Conservation (phyloP, 30 jellyfish, hydroid and myxozoan species). For the Cassiopea xamachana region DNA sequence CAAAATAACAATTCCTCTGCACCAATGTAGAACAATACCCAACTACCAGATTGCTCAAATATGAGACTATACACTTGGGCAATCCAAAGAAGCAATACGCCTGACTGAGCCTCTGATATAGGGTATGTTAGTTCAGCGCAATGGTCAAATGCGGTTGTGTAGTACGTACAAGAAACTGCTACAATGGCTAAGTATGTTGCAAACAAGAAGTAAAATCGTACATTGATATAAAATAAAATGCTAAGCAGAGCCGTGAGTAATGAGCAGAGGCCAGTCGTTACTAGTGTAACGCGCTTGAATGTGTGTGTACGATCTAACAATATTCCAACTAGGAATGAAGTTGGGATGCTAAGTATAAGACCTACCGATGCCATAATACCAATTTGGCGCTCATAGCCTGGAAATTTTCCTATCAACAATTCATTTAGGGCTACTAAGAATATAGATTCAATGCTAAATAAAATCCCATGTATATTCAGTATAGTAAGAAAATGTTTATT, state of each 20-base stretch:
- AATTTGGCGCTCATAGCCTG: conserved; percentile 80
- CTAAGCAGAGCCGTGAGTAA: conserved; percentile 41
- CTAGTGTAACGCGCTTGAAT: conserved; percentile 61
- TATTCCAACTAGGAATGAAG: conserved; percentile 73
- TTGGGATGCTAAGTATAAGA: conserved; percentile 58
- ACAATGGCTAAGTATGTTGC: conserved; percentile 11
- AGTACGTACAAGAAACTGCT: conserved; percentile 64
- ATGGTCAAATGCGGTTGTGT: conserved; percentile 89
- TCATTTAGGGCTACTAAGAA: conserved; percentile 76
- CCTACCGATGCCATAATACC: conserved; percentile 81
- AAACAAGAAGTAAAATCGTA: conserved; percentile 19
- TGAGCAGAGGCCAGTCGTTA: conserved; percentile 44
- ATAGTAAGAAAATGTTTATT: conserved; percentile 32
- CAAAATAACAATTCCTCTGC: neutral
- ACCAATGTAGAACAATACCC: conserved; percentile 4
- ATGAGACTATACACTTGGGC: conserved; percentile 59
- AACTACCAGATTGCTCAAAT: conserved; percentile 30
- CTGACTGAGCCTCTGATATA: conserved; percentile 62
- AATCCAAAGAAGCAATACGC: conserved; percentile 53
- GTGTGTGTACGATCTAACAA: conserved; percentile 75
- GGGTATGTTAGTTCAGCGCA: conserved; percentile 82
- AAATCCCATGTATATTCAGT: conserved; percentile 56
- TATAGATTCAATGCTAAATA: conserved; percentile 69
- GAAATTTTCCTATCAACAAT: conserved; percentile 70
- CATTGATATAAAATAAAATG: conserved; percentile 31